Conservation (phyloP, 2,113 vertebrate species). For the Oreochromis aureus region DNA sequence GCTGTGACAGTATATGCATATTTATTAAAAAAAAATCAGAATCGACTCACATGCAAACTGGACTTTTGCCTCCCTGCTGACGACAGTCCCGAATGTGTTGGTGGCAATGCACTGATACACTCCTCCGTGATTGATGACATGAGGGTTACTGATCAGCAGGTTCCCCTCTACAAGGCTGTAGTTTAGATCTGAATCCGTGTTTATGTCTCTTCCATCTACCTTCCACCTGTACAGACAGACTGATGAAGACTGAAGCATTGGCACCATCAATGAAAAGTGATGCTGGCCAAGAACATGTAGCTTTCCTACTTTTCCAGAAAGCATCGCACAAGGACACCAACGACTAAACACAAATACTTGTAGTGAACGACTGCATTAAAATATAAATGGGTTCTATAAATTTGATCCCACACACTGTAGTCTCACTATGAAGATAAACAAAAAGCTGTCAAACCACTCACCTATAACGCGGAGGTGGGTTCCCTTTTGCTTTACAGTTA, state of each 20-base stretch:
- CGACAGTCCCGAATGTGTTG: conserved; percentile 82
- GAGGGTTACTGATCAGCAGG: conserved; percentile 81
- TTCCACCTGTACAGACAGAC: conserved; percentile 79
- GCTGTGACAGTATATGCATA: not conserved
- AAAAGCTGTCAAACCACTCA: conserved; percentile 31
- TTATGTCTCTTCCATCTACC: conserved; percentile 79
- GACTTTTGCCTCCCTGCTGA: conserved; percentile 84
- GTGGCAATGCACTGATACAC: conserved; percentile 88
- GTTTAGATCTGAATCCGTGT: conserved; percentile 75
- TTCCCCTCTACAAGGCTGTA: conserved; percentile 82
- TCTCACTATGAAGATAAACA: not conserved
- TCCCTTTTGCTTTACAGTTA: conserved; percentile 81
- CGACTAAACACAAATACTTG: not conserved
- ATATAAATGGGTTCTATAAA: not conserved
- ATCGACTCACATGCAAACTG: conserved; percentile 87
- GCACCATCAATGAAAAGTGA: not conserved
- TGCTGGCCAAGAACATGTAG: not conserved
- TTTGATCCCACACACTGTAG: not conserved
- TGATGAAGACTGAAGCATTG: not conserved
- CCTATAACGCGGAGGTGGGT: conserved; percentile 80
- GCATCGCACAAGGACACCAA: not conserved
- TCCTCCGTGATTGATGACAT: conserved; percentile 76
- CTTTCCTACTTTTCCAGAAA: not conserved
- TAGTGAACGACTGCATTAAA: not conserved
- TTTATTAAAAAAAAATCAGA: not conserved